Base-by-base conservation (phyloP, 2,113 vertebrate species). In the Archilochus colubris region DNA sequence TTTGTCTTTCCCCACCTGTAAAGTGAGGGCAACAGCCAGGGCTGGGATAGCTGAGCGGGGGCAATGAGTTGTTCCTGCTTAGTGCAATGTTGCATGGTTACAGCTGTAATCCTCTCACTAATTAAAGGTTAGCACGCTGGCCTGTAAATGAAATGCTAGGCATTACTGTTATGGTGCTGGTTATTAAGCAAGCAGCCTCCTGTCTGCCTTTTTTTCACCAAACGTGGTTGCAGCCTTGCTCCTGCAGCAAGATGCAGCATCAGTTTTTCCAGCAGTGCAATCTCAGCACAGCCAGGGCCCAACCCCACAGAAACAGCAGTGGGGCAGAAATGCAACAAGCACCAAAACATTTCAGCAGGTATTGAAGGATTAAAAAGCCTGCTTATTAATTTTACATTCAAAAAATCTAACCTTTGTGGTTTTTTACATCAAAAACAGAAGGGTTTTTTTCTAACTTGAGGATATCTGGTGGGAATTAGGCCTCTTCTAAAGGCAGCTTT, bases 191-290 rank as follows among this genome's bases (percentile, higher is more conserved):
- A 59, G 31, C 51, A 75, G 58, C 28, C 46, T 82, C 73, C 58
- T 68, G 15, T 43, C 53, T 61, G 20, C 14, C 31, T 68, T 2
- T 88, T 85, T 67, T 85, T 33, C 14, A 9, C 13, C 16, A 2
- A 15, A 16, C 0, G 0, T 53, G 27, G 20, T 62, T 77, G 83
- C 51, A 43, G 55, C 40, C 63, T 27, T n/a, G 9, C 6, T 76
- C 22, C 36, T 58, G 28, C 55, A 67, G 38, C 4, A 51, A 83
- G 14, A 44, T 18, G 18, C 55, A 46, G 2, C 30, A 28, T 48
- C 50, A 14, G 7, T 22, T 51, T 79, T 68, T 57, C 51, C 51
- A 78, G 8, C 25, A 30, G 31, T 13, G 38, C 64, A 64, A 76
- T 74, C 43, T 64, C 55, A 40, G 18, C n/a, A 19, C 2, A 5